phyloP scores from a whole-genome alignment of 2,113 vertebrate genomes.

The Aviceda subcristata region DNA sequence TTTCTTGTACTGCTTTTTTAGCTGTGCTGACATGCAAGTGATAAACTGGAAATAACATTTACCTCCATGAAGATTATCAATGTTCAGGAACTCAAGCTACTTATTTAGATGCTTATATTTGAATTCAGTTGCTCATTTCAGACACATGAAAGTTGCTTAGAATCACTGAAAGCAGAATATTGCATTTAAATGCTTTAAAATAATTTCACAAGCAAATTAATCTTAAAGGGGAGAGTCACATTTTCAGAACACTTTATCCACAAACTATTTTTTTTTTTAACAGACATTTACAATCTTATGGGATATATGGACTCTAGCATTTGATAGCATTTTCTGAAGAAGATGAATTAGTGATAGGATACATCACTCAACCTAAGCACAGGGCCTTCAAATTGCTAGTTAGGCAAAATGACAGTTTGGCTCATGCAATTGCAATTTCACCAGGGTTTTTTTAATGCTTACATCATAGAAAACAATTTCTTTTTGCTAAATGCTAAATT shows the following conservation, averaged over 20 bases:
- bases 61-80: not conserved
- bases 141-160: not conserved
- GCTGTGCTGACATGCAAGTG: not conserved
- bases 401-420: not conserved
- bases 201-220: not conserved
- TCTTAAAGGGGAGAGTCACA: not conserved
- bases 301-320: not conserved
- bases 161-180: not conserved
- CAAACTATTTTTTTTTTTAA: not conserved
- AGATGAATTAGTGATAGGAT: not conserved
- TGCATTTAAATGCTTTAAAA: not conserved
- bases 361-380: not conserved
- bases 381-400: not conserved
- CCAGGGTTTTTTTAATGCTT: not conserved
- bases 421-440: not conserved
- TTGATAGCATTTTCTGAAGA: not conserved
- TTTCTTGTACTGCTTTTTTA: not conserved
- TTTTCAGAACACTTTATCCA: not conserved
- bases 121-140: not conserved
- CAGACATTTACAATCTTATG: not conserved
- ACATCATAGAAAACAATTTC: not conserved
- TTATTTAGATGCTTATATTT: not conserved
- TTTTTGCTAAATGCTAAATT: not conserved
- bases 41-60: not conserved
- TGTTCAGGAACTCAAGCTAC: not conserved